Evolutionary conservation across 2,113 vertebrate species (phyloP), one percentile per base, ranked within the genome.

Genomic region (Channa argus): DNA sequence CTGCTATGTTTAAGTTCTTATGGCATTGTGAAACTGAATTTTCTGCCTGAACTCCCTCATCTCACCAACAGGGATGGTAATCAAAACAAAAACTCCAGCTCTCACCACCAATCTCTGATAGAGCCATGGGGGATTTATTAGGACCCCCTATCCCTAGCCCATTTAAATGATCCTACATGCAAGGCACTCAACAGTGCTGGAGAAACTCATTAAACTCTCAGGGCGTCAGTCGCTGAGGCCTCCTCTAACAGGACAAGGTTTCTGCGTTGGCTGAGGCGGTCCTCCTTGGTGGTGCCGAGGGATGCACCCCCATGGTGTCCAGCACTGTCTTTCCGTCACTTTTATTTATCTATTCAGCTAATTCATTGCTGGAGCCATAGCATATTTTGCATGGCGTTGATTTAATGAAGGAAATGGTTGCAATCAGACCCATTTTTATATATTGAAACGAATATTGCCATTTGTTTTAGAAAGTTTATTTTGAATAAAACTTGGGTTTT

Each of bases 191-290:
- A 80, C 89, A 59, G 92, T 58, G 83, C 88, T 70, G 68, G 87
- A 92, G 89, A 94, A 93, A 94, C 89, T 93, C 93, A 94, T 94
- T 94, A 93, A 90, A 91, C 90, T 91, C 90, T 87, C 89, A 82
- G 85, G 91, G 89, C 73, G 83, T 84, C 91, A 87, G 87, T 80
- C 91, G 78, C 88, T 47, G 58, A 91, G 90, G 86, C 89, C 87
- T 86, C 77, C 82, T 88, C 77, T 80, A 75, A 67, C 78, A 85
- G 86, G 83, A 87, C 85, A 71, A 73, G 83, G 77, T 85, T 89
- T 83, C 82, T 76, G 64, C 68, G 71, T 83, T 82, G 90, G 81
- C 89, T 84, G 80, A 77, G 51, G 8, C 80, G 53, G 74, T 71
- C 66, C 38, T 81, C 55, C 47, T 70, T 14, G 71, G 55, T 60